Conservation (phyloP, 2,888 invertebrate genomes). For the Scaptomyza flava region DNA sequence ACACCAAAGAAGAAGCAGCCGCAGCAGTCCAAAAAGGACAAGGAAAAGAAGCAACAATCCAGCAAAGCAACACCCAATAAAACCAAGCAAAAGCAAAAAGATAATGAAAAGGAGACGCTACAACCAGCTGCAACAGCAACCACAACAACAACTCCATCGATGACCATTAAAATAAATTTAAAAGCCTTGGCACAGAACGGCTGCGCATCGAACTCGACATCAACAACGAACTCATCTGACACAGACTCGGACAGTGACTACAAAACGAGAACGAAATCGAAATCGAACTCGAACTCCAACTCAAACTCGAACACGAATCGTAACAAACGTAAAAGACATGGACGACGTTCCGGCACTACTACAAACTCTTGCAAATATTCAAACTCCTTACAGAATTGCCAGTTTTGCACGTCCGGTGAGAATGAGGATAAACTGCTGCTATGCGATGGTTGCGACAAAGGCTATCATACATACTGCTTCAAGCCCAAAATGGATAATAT, state of each 20-base stretch:
- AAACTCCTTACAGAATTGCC: slow-evolving; percentile 92
- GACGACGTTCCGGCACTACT: slow-evolving; percentile 73
- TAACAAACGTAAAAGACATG: slow-evolving; percentile 43
- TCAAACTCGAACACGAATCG: slow-evolving; percentile 36
- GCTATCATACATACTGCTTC: slow-evolving; percentile 99
- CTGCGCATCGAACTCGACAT: slow-evolving; percentile 17
- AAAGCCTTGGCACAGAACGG: slow-evolving; percentile 69
- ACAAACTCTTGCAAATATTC: slow-evolving; percentile 83
- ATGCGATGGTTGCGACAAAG: slow-evolving; percentile 99
- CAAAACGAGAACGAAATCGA: slow-evolving; percentile 10
- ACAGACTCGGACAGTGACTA: slow-evolving; percentile 9
- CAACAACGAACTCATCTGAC: slow-evolving; percentile 3
- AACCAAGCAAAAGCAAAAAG: slow-evolving; percentile 24
- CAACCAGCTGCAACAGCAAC: background rate
- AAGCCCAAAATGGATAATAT: slow-evolving; percentile 98
- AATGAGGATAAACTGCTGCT: slow-evolving; percentile 97
- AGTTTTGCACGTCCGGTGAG: slow-evolving; percentile 98
- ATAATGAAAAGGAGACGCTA: slow-evolving; percentile 6
- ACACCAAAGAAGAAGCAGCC: slow-evolving; percentile 51
- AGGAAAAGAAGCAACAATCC: slow-evolving; percentile 13
- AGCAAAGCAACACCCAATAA: slow-evolving; percentile 41
- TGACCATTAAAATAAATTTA: slow-evolving; percentile 79
- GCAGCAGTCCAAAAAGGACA: slow-evolving; percentile 49
- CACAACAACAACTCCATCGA: slow-evolving; percentile 8
- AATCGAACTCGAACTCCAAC: slow-evolving; percentile 40